Base-by-base conservation (phyloP, 1,140 invertebrate genomes). In the Diploscapter pachys region DNA sequence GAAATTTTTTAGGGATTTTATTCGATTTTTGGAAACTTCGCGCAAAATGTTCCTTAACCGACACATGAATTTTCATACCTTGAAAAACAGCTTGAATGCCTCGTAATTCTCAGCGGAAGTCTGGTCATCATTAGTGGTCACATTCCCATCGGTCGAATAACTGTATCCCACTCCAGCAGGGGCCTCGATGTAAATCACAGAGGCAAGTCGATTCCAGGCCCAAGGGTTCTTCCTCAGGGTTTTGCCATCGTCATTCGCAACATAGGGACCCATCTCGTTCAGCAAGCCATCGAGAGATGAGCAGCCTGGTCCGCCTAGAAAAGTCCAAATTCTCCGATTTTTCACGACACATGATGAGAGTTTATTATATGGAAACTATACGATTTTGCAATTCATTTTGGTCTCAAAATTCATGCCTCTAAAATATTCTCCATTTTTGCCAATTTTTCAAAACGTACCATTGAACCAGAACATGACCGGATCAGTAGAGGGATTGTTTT, bases 201-300 rank as follows among this genome's bases (percentile, higher is more conserved):
- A 94, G 57, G 92, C 92, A 75, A 91, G 91, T 89, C 80, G 85
- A 77, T 89, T 89, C 89, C 89, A 89, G 65, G 86, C 82, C 80
- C 86, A 88, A 57, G 80, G 70, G 78, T 89, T 89, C 55, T 81
- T 74, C 5, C 74, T 69, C 0, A 89, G 71, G 9, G 80, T 86
- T 73, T 85, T 83, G 11, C 87, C 87, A 77, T 86, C 81, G 59
- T 70, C 53, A 55, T 83, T 81, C 2, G 87, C 81, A 64, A 80
- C 80, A 77, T 88, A 89, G 13, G 89, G 89, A 6, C 89, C 89
- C 82, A 88, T 85, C 80, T 90, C 89, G 75, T 86, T 87, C 5
- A 90, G 82, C 4, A 89, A 81, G 8, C 89, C 79, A 70, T 81
- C 83, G 48, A 84, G 50, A 2, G 89, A 90, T 71, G 87, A 88